Evolutionary conservation across 2,113 vertebrate genomes (phyloP).

Genomic region (Shinisaurus crocodilurus): DNA sequence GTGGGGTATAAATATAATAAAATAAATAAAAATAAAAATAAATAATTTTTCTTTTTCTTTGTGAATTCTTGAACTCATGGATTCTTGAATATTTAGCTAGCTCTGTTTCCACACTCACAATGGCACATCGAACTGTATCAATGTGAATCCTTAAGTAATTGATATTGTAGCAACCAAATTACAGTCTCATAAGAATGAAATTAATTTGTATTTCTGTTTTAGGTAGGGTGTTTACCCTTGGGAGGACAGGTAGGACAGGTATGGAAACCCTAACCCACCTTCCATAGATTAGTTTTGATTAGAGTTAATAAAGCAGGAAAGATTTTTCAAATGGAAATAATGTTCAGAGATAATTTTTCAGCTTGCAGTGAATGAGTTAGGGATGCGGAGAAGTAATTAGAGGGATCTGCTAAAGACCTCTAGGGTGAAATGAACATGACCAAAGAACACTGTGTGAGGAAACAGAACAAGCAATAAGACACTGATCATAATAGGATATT

Average conservation of each 20-base stretch:
- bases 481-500: conserved; percentile 48
- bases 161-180: not conserved
- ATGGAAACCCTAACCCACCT: conserved; percentile 52
- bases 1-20: no score
- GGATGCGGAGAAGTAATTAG: conserved; percentile 60
- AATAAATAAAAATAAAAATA: no score
- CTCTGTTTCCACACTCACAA: not conserved
- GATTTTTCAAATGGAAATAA: conserved; percentile 64
- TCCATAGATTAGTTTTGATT: conserved; percentile 65
- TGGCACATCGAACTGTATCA: conserved; percentile 42
- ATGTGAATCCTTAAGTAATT: conserved; percentile 59
- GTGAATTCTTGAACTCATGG: not conserved
- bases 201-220: conserved; percentile 56
- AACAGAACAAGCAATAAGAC: conserved; percentile 40
- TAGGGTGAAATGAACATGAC: conserved; percentile 54
- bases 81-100: not conserved
- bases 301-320: conserved; percentile 68
- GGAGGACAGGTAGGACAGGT: conserved; percentile 49
- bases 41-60: no score
- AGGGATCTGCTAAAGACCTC: conserved; percentile 65
- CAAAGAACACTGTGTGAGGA: conserved; percentile 41
- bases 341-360: conserved; percentile 63
- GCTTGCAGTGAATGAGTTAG: conserved; percentile 51
- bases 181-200: conserved; percentile 33
- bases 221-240: conserved; percentile 49